Conservation (phyloP, 2,888 invertebrate genomes). For the Corbicula japonica region DNA sequence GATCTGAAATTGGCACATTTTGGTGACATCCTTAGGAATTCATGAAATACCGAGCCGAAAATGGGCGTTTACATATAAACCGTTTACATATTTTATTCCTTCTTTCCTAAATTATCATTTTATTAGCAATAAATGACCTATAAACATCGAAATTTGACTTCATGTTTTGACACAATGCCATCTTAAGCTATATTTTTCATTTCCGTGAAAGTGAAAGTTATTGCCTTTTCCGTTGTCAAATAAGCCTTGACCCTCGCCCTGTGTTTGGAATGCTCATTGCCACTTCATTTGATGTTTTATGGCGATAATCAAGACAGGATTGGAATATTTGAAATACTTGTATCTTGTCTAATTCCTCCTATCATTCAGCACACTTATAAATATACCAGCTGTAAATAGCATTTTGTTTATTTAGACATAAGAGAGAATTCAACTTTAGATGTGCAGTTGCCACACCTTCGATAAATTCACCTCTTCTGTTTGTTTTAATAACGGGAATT, state of each 20-base stretch:
- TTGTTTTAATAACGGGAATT: not conserved
- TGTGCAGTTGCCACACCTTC: constrained; percentile 25
- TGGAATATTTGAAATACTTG: constrained; percentile 33
- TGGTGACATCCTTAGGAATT: too few relatives aligned
- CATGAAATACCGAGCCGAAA: too few relatives aligned
- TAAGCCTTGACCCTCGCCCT: constrained; percentile 1
- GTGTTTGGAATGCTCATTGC: constrained; percentile 10
- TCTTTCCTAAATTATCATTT: too few relatives aligned
- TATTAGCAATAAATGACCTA: too few relatives aligned
- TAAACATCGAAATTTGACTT: too few relatives aligned
- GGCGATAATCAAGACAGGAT: constrained; percentile 15
- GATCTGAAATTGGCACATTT: too few relatives aligned
- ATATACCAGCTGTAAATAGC: constrained; percentile 28
- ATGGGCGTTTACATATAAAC: too few relatives aligned
- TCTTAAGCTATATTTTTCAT: too few relatives aligned
- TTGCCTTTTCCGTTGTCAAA: too few relatives aligned
- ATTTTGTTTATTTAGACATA: constrained; percentile 24
- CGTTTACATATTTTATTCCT: too few relatives aligned
- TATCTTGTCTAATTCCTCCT: constrained; percentile 16
- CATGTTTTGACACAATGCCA: too few relatives aligned
- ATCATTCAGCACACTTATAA: not conserved
- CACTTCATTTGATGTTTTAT: constrained; percentile 31
- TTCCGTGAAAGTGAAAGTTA: too few relatives aligned
- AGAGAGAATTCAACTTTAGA: not conserved
- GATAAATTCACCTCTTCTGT: constrained; percentile 24